These are phyloP conservation scores for Lepus townsendii DNA, from an alignment of 2,797 vertebrate species.

Conservation along the genomic window DNA sequence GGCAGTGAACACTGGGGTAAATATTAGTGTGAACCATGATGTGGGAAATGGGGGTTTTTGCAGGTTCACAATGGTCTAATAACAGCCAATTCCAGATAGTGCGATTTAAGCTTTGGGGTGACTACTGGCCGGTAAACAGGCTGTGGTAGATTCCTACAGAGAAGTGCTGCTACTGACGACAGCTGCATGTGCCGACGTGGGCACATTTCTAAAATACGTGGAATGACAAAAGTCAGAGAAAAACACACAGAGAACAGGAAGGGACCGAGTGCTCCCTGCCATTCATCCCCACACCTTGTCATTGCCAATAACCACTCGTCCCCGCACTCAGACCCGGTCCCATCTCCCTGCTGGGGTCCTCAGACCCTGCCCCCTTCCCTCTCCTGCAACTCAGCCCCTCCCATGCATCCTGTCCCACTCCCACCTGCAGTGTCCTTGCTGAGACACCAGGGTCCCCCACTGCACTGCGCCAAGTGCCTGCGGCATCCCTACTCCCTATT, in stretches of 20 bases:
- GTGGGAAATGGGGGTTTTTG: neutral
- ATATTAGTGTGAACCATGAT: neutral
- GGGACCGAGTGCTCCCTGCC: neutral
- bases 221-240: neutral
- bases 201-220: neutral
- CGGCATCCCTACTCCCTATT: neutral
- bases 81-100: neutral
- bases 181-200: neutral
- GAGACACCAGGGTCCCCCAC: neutral
- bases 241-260: neutral
- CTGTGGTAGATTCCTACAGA: neutral
- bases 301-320: neutral
- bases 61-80: neutral
- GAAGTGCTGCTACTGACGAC: neutral
- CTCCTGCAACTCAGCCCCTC: too few species aligned
- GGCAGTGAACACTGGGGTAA: neutral
- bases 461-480: too few species aligned
- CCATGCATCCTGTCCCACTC: neutral
- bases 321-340: neutral
- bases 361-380: neutral
- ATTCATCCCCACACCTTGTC: neutral
- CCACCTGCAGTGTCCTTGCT: neutral
- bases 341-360: neutral
- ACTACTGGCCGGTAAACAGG: neutral
- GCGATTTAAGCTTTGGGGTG: neutral